Conservation (phyloP, 1,140 invertebrate species). For the Oryzaephilus surinamensis region DNA sequence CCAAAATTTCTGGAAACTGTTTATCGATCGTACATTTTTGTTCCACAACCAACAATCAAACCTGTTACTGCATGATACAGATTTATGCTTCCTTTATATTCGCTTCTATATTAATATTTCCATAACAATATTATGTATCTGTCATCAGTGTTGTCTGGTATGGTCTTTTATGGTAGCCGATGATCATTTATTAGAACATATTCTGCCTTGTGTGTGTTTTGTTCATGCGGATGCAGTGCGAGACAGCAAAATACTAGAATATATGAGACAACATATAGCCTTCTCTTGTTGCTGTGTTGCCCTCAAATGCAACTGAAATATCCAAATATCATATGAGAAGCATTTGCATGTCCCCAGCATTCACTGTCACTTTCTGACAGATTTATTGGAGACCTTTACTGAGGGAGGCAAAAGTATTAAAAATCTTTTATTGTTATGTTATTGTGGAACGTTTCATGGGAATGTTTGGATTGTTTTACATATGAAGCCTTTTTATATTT, state of each 20-base stretch:
- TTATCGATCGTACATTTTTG: no score
- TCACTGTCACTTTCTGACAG: background rate
- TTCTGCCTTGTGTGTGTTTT: background rate
- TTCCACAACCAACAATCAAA: background rate
- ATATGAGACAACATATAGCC: no score
- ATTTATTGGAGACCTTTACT: conserved; percentile 1
- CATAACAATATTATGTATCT: background rate
- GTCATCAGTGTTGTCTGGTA: background rate
- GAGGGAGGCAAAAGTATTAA: no score
- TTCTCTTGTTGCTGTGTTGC: background rate
- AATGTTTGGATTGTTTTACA: no score
- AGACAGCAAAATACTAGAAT: no score
- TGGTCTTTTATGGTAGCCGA: no score
- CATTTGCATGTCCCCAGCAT: background rate
- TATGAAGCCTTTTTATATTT: no score
- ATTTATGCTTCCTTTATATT: background rate
- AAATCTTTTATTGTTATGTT: no score
- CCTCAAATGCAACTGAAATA: background rate
- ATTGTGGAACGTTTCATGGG: no score
- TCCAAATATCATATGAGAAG: background rate
- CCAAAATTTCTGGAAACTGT: no score
- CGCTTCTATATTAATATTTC: background rate
- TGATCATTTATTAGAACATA: background rate
- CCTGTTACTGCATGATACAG: background rate
- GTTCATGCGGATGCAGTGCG: background rate